Conservation (phyloP, 2,888 invertebrate species). For the Fragum sueziense region DNA sequence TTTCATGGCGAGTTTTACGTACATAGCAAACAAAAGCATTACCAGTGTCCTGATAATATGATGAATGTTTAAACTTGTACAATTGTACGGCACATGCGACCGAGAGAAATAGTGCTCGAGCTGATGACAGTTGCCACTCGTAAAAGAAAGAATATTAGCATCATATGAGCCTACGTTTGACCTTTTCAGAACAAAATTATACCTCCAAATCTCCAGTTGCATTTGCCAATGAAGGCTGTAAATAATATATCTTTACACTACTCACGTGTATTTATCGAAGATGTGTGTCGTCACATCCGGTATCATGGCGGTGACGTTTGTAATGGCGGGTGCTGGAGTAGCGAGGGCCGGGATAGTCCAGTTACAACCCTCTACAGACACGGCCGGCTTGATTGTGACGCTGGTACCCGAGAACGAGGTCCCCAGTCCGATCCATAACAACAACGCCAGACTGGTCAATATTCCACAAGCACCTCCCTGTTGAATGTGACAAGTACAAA, state of each 20-base stretch:
- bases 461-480: constrained; percentile 53
- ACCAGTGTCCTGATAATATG: not conserved
- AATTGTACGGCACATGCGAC: not conserved
- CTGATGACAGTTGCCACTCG: not conserved
- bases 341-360: constrained; percentile 37
- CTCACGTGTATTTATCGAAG: constrained; percentile 49
- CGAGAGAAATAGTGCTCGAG: not conserved
- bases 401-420: constrained; percentile 29
- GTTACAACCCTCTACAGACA: constrained; percentile 46
- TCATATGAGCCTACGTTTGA: not conserved
- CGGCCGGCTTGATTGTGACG: constrained; percentile 39
- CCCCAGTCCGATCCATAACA: constrained; percentile 56
- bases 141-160: not conserved
- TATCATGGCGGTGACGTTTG: not conserved
- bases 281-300: constrained; percentile 19
- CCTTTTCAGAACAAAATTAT: not conserved
- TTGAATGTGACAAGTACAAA: not conserved
- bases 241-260: not conserved
- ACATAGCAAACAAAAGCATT: not conserved
- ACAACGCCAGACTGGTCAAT: constrained; percentile 25
- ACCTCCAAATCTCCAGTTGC: not conserved
- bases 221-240: not conserved
- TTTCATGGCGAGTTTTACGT: not conserved
- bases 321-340: not conserved
- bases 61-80: not conserved